Conservation (phyloP, 2,113 vertebrate species). For the Cyphomyrus plagiostoma region DNA sequence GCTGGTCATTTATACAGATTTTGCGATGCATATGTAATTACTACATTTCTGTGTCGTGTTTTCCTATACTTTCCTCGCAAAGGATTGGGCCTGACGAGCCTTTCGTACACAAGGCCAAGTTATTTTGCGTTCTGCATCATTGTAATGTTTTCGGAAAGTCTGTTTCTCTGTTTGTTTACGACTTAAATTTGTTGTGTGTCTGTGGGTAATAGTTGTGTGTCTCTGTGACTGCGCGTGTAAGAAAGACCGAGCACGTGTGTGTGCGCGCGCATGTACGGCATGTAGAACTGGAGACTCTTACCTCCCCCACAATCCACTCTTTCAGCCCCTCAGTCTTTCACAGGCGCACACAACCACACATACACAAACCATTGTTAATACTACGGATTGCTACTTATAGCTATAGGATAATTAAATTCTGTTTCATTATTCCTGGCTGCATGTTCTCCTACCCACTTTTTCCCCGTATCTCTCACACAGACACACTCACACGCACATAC, state of each 20-base stretch:
- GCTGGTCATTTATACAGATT: not conserved
- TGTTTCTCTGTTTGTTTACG: not conserved
- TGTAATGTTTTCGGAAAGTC: not conserved
- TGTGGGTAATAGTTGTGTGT: constrained; percentile 11
- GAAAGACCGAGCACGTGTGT: not conserved
- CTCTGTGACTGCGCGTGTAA: not conserved
- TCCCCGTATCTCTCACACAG: not conserved
- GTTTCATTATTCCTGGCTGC: not conserved
- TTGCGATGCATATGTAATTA: not conserved
- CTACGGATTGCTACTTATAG: constrained; percentile 1
- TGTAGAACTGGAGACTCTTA: constrained; percentile 1
- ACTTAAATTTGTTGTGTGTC: not conserved
- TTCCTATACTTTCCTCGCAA: not conserved
- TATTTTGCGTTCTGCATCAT: not conserved
- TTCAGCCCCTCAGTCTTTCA: not conserved
- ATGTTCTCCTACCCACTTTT: not conserved
- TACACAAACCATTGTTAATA: constrained; percentile 14
- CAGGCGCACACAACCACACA: not conserved
- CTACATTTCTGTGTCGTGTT: not conserved
- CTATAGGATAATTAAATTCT: constrained; percentile 1
- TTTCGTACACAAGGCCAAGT: not conserved
- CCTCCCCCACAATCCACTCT: not conserved
- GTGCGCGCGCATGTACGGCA: not conserved
- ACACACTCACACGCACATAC: not conserved
- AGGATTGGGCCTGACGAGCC: not conserved